Percentiles rank a stretch among this genome's conserved stretches.
Conservation (phyloP, 2,113 vertebrate genomes). For the Plecturocebus donacophilus region DNA sequence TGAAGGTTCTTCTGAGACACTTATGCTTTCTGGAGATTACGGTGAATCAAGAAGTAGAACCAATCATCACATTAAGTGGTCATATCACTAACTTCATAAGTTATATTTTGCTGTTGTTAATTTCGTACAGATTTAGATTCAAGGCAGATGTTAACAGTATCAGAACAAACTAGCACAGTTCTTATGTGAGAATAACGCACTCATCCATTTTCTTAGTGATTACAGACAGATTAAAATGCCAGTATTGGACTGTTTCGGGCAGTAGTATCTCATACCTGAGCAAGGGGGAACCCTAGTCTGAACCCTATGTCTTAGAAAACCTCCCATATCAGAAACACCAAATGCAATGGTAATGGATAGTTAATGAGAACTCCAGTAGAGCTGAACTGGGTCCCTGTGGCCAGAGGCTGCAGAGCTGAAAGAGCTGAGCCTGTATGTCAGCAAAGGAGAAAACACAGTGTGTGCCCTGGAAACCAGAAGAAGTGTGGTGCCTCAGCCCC, state of each 20-base stretch:
- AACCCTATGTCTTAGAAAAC: not conserved
- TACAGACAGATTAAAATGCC: not conserved
- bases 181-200: not conserved
- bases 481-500: not conserved
- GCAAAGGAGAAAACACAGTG: not conserved
- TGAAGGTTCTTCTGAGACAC: slow-evolving; percentile 74
- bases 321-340: not conserved
- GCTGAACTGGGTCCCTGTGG: not conserved
- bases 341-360: accelerated
- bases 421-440: not conserved
- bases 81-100: not conserved
- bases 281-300: no score
- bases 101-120: not conserved
- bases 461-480: not conserved
- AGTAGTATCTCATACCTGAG: not conserved
- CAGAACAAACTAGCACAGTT: not conserved
- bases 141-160: not conserved
- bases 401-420: not conserved
- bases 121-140: not conserved
- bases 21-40: slow-evolving; percentile 51
- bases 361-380: not conserved
- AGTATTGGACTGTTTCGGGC: not conserved
- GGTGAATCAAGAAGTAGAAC: not conserved
- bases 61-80: accelerated
- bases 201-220: not conserved